phyloP scores from a whole-genome alignment of 2,888 invertebrate genomes.

The Pachliopta kotzebuea region DNA sequence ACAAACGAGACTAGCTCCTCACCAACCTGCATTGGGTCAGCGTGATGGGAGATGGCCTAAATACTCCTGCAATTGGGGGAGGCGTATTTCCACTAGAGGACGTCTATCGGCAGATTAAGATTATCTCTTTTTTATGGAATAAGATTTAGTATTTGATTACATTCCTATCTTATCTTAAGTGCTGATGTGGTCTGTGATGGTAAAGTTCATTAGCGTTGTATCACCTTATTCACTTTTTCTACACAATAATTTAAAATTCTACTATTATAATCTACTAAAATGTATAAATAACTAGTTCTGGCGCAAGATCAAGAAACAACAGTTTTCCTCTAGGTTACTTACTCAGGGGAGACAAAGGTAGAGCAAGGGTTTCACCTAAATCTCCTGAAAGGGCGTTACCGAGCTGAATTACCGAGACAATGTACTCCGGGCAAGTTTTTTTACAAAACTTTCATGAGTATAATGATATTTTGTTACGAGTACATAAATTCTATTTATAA shows the following conservation, averaged over 20 bases:
- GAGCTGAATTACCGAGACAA: slow-evolving; percentile 69
- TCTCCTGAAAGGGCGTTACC: slow-evolving; percentile 68
- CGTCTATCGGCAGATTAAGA: no score
- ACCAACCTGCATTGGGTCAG: no score
- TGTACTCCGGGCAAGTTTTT: slow-evolving; percentile 50
- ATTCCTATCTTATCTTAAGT: no score
- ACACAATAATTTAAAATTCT: neutral
- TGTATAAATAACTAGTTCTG: slow-evolving; percentile 34
- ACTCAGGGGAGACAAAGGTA: slow-evolving; percentile 66
- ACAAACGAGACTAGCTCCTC: no score
- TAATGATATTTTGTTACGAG: no score
- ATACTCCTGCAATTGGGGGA: no score
- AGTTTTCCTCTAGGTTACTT: slow-evolving; percentile 65
- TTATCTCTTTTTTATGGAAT: slow-evolving; percentile 30
- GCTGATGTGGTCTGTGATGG: no score
- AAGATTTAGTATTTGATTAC: no score
- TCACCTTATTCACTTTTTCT: neutral
- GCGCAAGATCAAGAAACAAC: slow-evolving; percentile 68
- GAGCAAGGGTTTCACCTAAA: slow-evolving; percentile 67
- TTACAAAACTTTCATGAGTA: slow-evolving; percentile 12
- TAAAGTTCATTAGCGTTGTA: no score
- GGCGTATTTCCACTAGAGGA: no score
- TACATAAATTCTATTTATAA: no score
- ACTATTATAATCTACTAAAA: neutral
- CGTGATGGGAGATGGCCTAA: no score